phyloP scores from a whole-genome alignment of 1,140 invertebrate genomes.

The Drosophila orena region DNA sequence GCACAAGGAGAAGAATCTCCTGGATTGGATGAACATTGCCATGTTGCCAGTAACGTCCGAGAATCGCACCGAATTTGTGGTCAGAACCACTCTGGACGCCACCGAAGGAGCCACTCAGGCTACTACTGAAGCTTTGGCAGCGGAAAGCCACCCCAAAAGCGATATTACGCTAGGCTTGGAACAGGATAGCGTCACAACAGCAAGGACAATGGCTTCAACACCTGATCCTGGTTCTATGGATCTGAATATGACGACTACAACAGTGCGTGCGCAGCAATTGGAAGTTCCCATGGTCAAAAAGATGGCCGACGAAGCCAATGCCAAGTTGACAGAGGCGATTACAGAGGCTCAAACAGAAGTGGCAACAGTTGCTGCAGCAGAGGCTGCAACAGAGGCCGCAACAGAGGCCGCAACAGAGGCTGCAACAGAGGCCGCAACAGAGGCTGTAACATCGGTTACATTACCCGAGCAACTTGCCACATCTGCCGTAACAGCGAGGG shows the following conservation, averaged over 20 bases:
- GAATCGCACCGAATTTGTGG: slow-evolving; percentile 51
- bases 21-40: slow-evolving; percentile 78
- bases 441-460: not conserved
- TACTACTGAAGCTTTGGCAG: slow-evolving; percentile 40
- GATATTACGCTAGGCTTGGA: not conserved
- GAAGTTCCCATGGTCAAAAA: slow-evolving; percentile 30
- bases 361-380: not conserved
- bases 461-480: slow-evolving; percentile 1
- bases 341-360: slow-evolving; percentile 8
- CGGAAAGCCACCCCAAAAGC: not conserved
- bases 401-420: slow-evolving; percentile 2
- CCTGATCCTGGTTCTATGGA: not conserved
- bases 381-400: slow-evolving; percentile 8
- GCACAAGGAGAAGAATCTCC: slow-evolving; percentile 67
- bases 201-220: not conserved
- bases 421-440: not conserved
- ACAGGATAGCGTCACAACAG: not conserved
- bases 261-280: not conserved
- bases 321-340: slow-evolving; percentile 10
- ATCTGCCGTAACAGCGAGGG: slow-evolving; percentile 23
- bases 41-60: slow-evolving; percentile 48
- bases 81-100: slow-evolving; percentile 62
- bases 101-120: slow-evolving; percentile 53
- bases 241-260: not conserved
- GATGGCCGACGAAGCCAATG: slow-evolving; percentile 8